Evolutionary conservation across 2,888 invertebrate species (phyloP).

Genomic region (Phaonia tiefii): DNA sequence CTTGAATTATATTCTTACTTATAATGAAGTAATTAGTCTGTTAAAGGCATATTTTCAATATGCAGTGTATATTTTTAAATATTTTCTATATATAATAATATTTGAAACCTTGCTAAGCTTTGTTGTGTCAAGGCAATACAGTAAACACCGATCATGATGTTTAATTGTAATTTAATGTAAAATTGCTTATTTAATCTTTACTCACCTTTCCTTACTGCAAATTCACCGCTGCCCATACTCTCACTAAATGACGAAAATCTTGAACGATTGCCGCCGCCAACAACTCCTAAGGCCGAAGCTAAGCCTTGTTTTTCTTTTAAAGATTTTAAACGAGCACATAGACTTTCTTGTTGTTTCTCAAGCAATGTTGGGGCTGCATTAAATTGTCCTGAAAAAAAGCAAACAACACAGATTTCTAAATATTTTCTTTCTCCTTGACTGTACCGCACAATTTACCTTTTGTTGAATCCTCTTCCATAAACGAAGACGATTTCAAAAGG

Average conservation of each 20-base stretch:
- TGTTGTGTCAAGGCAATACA: too few species aligned
- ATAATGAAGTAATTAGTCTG: too few species aligned
- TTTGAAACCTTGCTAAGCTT: too few species aligned
- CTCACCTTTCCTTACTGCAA: conserved; percentile 69
- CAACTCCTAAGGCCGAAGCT: conserved; percentile 69
- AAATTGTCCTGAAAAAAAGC: conserved; percentile 83
- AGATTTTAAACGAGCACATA: conserved; percentile 87
- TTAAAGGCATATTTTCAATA: too few species aligned
- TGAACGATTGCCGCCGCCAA: conserved; percentile 54
- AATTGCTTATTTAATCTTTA: background rate
- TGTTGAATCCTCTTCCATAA: conserved; percentile 66
- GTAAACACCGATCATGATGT: too few species aligned
- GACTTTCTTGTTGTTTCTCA: conserved; percentile 92
- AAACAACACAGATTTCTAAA: too few species aligned
- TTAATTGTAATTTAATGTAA: too few species aligned
- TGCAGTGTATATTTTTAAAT: too few species aligned
- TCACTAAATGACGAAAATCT: conserved; percentile 64
- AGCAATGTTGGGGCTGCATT: conserved; percentile 92
- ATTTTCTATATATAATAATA: too few species aligned
- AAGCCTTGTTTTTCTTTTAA: conserved; percentile 71
- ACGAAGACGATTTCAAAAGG: conserved; percentile 61
- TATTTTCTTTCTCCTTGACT: too few species aligned
- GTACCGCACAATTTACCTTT: conserved; percentile 61
- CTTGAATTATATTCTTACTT: too few species aligned
- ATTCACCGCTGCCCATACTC: conserved; percentile 66